A percentile compares a stretch with the other conserved stretches of the same genome.
These are phyloP conservation scores for Cheirogaleus medius DNA, from an alignment of 2,113 vertebrate species.

Conservation along the genomic window DNA sequence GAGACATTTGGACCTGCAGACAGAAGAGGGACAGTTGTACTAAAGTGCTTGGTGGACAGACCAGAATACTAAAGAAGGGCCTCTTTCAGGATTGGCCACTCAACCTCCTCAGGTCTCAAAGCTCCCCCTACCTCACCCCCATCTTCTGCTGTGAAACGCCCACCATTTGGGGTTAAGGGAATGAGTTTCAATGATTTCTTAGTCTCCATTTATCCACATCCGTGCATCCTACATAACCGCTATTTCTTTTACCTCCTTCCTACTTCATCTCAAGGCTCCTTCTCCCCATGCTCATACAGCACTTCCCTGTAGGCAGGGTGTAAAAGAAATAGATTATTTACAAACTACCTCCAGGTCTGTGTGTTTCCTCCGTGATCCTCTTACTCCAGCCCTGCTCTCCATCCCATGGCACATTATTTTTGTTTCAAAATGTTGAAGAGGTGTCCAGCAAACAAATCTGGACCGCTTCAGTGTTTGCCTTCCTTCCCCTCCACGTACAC, in stretches of 20 bases:
- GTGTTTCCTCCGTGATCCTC: not conserved
- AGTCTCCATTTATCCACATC: not conserved
- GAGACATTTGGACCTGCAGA: not conserved
- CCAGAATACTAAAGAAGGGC: not conserved
- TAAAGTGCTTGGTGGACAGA: not conserved
- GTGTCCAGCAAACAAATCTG: not conserved
- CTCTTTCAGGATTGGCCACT: not conserved
- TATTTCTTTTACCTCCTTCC: not conserved
- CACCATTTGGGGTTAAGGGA: not conserved
- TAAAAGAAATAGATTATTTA: not conserved
- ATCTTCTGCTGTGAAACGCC: not conserved
- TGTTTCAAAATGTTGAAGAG: not conserved
- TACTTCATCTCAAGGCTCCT: not conserved
- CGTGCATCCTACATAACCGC: not conserved
- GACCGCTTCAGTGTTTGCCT: not conserved
- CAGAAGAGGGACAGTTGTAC: not conserved
- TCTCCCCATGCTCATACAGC: not conserved
- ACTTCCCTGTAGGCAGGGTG: not conserved
- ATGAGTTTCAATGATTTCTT: not conserved
- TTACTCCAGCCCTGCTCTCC: not conserved
- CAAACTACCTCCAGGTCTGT: not conserved
- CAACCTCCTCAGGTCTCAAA: not conserved
- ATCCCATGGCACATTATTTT: not conserved
- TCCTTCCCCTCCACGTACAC: not conserved
- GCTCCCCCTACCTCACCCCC: not conserved